A percentile compares a stretch with the other conserved stretches of the same genome.
Conservation (phyloP, 2,113 vertebrate genomes). For the Hyaena hyaena region DNA sequence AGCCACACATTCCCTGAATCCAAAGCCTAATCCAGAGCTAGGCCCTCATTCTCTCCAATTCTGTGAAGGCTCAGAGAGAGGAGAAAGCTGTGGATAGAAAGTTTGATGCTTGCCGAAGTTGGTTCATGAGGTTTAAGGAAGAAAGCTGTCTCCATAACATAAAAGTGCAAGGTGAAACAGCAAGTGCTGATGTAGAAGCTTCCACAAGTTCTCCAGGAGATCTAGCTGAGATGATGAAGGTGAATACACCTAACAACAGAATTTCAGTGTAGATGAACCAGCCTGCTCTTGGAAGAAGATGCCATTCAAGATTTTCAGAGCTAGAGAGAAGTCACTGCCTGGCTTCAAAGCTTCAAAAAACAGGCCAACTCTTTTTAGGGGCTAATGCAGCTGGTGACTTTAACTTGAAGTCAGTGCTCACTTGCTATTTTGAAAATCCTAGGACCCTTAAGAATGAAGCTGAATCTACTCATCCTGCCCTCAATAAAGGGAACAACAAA, state of each 20-base stretch:
- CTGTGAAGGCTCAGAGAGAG: not conserved
- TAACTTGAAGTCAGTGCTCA: not conserved
- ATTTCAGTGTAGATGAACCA: not conserved
- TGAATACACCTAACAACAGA: not conserved
- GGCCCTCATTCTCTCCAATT: not conserved
- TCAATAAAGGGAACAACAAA: not conserved
- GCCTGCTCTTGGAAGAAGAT: not conserved
- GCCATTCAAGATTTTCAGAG: not conserved
- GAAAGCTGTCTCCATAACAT: not conserved
- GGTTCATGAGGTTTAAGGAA: not conserved
- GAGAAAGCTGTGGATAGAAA: not conserved
- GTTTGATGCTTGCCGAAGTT: not conserved
- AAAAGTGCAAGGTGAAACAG: not conserved
- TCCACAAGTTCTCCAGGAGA: not conserved
- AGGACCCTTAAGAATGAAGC: not conserved
- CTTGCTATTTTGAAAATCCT: not conserved
- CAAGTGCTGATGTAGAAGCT: not conserved
- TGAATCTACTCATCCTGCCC: not conserved
- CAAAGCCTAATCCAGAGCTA: not conserved
- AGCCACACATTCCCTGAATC: not conserved
- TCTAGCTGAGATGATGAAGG: not conserved
- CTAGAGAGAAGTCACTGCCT: not conserved
- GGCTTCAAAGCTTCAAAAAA: not conserved
- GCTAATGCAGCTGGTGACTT: not conserved
- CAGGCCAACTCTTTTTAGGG: not conserved